phyloP scores from a whole-genome alignment of 1,140 invertebrate species.

The Asobara japonica region DNA sequence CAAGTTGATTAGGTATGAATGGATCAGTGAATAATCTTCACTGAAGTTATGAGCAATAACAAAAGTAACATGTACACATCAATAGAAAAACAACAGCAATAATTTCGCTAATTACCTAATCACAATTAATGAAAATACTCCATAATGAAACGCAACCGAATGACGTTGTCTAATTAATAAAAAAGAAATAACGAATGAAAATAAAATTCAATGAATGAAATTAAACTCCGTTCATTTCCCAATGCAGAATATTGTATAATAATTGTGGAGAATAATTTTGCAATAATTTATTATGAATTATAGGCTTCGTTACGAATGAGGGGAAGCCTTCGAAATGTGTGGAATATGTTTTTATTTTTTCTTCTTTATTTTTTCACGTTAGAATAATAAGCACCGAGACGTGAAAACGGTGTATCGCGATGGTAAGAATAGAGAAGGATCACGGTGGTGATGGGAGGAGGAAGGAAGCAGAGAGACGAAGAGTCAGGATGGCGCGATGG shows the following conservation, averaged over 20 bases:
- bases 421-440: background rate
- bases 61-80: too few species aligned
- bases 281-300: conserved; percentile 32
- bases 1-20: too few species aligned
- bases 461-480: conserved; percentile 35
- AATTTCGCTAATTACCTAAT: background rate
- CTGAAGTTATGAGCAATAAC: too few species aligned
- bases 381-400: conserved; percentile 28
- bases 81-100: background rate
- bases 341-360: conserved; percentile 8
- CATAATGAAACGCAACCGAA: background rate
- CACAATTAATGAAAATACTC: background rate
- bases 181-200: background rate
- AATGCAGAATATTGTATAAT: background rate
- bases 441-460: background rate
- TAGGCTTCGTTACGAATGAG: conserved; percentile 23
- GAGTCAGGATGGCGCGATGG: conserved; percentile 48
- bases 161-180: background rate
- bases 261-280: background rate
- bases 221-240: background rate
- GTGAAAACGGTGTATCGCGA: conserved; percentile 26
- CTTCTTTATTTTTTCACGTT: too few species aligned
- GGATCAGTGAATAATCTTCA: too few species aligned
- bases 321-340: background rate
- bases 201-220: background rate